A percentile compares a stretch with the other conserved stretches of the same genome.
Conservation (phyloP, 2,797 vertebrate genomes). For the Pangasius mekongensis region DNA sequence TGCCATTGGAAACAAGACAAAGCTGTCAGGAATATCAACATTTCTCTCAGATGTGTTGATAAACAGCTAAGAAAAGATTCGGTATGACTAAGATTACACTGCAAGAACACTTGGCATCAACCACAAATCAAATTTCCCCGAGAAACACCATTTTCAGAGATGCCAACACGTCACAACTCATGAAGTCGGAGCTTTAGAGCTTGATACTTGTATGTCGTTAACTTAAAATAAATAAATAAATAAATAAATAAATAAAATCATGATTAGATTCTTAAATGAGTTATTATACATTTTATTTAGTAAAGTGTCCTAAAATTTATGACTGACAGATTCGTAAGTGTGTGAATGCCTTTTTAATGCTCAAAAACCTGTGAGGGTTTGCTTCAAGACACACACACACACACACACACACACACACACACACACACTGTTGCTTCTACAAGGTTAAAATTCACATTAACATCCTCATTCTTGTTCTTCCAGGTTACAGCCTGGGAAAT, state of each 20-base stretch:
- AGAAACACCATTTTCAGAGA: neutral
- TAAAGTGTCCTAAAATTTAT: neutral
- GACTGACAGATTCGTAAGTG: neutral
- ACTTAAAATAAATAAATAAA: neutral
- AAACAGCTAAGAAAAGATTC: neutral
- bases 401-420: neutral
- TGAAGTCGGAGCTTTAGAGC: neutral
- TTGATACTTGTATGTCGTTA: neutral
- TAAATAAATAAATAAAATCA: neutral
- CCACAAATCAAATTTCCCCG: neutral
- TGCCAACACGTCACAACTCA: neutral
- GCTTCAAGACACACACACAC: neutral
- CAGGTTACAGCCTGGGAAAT: conserved; percentile 58
- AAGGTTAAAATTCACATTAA: conserved; percentile 61
- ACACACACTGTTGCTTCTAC: conserved; percentile 46
- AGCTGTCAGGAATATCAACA: neutral
- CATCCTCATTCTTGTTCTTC: conserved; percentile 58
- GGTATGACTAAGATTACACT: neutral
- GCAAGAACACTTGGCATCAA: neutral
- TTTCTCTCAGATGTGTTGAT: neutral
- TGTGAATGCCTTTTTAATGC: neutral
- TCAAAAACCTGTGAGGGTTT: neutral
- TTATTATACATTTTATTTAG: neutral
- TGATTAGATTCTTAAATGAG: conserved; percentile 3
- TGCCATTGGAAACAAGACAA: neutral